A percentile compares a stretch with the other conserved stretches of the same genome.
These are phyloP conservation scores for Paracentrotus lividus DNA, from an alignment of 53 echinoderm and acorn worm genomes.

Conservation along the genomic window DNA sequence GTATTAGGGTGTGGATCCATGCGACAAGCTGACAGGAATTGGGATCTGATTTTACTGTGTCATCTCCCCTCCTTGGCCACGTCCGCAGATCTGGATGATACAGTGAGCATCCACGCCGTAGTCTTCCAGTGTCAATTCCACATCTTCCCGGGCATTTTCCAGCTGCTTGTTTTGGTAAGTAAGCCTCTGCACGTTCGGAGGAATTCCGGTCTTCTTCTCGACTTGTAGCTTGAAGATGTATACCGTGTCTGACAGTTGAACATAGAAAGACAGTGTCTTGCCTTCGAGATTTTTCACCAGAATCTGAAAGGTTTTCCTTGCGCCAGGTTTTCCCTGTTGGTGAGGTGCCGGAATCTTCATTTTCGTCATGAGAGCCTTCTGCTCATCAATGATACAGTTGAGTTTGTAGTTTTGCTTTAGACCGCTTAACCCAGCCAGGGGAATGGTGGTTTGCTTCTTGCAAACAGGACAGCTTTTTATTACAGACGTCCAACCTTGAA, in stretches of 20 bases:
- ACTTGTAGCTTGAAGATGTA: background rate
- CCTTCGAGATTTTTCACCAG: background rate
- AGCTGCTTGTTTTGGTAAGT: background rate
- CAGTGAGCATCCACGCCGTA: background rate
- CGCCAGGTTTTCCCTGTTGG: background rate
- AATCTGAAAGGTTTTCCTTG: background rate
- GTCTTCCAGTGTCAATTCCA: no score
- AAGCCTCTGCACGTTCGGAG: slow-evolving; percentile 1
- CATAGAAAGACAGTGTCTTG: background rate
- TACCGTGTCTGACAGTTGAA: background rate
- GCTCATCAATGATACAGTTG: slow-evolving; percentile 54
- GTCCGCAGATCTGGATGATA: background rate
- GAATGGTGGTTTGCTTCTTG: background rate
- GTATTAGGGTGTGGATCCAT: no score
- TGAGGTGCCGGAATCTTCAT: background rate
- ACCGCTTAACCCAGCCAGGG: background rate
- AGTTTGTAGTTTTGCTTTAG: slow-evolving; percentile 54
- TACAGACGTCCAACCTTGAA: background rate
- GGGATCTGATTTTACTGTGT: no score
- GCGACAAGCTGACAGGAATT: no score
- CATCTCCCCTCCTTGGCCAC: no score
- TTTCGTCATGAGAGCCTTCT: background rate
- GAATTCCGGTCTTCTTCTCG: slow-evolving; percentile 31
- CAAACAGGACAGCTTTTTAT: slow-evolving; percentile 31
- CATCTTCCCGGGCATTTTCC: no score